Conservation (phyloP, 2,113 vertebrate species). For the Microcebus jonahi region DNA sequence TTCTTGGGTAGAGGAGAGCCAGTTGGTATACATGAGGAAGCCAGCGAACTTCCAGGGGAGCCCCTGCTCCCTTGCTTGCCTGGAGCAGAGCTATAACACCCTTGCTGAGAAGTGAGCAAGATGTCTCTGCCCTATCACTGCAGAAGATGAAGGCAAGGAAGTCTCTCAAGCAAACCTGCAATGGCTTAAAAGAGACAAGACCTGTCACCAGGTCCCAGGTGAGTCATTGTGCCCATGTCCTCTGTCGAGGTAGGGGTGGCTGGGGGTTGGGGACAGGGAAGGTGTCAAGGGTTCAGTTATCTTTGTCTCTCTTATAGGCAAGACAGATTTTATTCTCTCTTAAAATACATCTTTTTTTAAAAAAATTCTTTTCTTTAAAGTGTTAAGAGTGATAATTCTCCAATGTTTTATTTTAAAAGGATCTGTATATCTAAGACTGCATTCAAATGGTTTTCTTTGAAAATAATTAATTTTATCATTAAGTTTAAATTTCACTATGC, state of each 20-base stretch:
- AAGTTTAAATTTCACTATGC: not conserved
- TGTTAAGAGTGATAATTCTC: not conserved
- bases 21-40: not conserved
- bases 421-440: not conserved
- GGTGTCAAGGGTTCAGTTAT: not conserved
- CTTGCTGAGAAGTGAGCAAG: not conserved
- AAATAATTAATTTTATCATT: not conserved
- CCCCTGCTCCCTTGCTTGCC: not conserved
- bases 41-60: not conserved
- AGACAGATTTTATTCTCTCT: not conserved
- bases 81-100: not conserved
- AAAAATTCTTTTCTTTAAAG: not conserved
- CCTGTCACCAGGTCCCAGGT: not conserved
- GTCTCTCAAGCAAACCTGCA: not conserved
- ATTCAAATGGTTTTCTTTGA: not conserved
- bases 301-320: not conserved
- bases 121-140: not conserved
- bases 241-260: too few relatives aligned
- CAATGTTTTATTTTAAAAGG: not conserved
- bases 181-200: not conserved
- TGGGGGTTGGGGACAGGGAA: not conserved
- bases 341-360: not conserved
- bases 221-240: not conserved
- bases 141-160: not conserved
- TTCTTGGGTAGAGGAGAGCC: not conserved